These are phyloP conservation scores for Balearica regulorum DNA, from an alignment of 2,797 vertebrate genomes.

Conservation along the genomic window DNA sequence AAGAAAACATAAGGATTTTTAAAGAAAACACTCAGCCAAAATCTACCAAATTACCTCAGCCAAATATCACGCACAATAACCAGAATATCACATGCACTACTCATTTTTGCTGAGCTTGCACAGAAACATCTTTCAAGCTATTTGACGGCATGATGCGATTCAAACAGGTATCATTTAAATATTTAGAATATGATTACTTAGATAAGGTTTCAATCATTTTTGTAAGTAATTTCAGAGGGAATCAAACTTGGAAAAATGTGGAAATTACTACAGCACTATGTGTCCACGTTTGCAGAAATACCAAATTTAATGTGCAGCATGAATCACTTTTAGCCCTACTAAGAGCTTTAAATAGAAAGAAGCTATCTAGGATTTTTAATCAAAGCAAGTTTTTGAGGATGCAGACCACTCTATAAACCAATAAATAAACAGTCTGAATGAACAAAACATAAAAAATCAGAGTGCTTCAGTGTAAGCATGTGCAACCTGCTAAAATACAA, in stretches of 20 bases:
- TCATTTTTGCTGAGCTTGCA: not conserved
- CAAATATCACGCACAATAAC: not conserved
- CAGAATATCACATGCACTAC: not conserved
- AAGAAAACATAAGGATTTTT: not conserved
- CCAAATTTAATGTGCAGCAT: constrained; percentile 7
- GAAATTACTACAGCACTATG: not conserved
- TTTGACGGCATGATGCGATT: not conserved
- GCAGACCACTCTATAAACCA: not conserved
- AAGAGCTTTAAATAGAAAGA: constrained; percentile 20
- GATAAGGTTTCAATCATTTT: not conserved
- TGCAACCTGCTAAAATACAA: not conserved
- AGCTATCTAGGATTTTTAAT: constrained; percentile 34
- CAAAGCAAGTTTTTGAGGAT: constrained; percentile 16
- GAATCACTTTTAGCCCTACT: constrained; percentile 34
- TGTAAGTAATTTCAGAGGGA: not conserved
- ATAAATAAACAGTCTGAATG: constrained; percentile 12
- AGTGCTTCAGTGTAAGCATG: not conserved
- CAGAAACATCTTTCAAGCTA: not conserved
- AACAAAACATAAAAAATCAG: not conserved
- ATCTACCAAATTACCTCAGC: not conserved
- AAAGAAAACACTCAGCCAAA: not conserved
- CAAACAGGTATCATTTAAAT: constrained; percentile 2
- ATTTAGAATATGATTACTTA: constrained; percentile 19
- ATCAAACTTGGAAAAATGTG: not conserved
- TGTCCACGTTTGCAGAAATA: not conserved